A percentile compares a stretch with the other conserved stretches of the same genome.
These are phyloP conservation scores for Helleia helle DNA, from an alignment of 2,888 invertebrate genomes.

Conservation along the genomic window DNA sequence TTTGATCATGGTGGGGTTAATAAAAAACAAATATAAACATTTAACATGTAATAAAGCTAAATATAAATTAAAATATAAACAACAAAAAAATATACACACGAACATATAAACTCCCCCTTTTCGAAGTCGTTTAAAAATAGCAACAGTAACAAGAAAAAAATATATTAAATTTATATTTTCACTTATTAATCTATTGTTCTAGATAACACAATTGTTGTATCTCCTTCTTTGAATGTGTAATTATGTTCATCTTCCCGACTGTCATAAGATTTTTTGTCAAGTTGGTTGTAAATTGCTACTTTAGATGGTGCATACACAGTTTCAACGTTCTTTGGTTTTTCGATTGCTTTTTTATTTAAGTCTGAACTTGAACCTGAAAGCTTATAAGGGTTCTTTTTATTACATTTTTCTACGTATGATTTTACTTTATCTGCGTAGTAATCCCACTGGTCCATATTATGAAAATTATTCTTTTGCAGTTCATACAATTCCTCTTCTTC, in stretches of 20 bases:
- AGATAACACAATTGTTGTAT: neutral
- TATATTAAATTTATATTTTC: neutral
- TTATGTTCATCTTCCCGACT: slow-evolving; percentile 6
- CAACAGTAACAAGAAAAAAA: neutral
- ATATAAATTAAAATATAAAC: neutral
- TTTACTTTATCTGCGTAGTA: slow-evolving; percentile 5
- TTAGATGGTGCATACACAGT: slow-evolving; percentile 49
- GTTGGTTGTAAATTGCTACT: slow-evolving; percentile 41
- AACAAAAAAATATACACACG: too few species aligned
- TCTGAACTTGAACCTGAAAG: too few species aligned
- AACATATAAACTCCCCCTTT: too few species aligned
- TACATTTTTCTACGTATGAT: slow-evolving; percentile 7
- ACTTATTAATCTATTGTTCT: neutral
- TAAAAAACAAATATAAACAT: too few species aligned
- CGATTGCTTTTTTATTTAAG: slow-evolving; percentile 11
- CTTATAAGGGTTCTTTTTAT: slow-evolving; percentile 3
- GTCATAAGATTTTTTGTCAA: neutral
- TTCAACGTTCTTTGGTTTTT: slow-evolving; percentile 33
- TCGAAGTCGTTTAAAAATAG: too few species aligned
- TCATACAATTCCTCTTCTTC: slow-evolving; percentile 32
- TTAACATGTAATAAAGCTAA: neutral
- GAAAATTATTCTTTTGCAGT: slow-evolving; percentile 20
- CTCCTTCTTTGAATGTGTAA: slow-evolving; percentile 2
- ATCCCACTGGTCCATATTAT: neutral
- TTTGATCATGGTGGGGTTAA: too few species aligned